Evolutionary conservation across 2,797 vertebrate species (phyloP).

Genomic region (Molossus alvarezi): DNA sequence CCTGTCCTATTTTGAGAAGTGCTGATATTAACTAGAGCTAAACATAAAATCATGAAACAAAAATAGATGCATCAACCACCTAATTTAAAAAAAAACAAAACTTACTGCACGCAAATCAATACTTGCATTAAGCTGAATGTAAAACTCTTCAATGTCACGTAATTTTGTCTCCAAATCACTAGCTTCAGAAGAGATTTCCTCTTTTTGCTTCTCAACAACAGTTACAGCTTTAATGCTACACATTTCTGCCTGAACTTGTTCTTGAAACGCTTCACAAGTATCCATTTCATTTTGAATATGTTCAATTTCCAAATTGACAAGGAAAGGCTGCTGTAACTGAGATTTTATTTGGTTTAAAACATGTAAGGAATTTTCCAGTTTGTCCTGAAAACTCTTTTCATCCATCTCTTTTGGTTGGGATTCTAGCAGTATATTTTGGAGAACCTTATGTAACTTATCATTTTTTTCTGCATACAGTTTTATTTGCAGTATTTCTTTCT

Average conservation of each 20-base stretch:
- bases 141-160: conserved; percentile 87
- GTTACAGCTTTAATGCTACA: conserved; percentile 88
- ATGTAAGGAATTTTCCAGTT: conserved; percentile 82
- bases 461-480: conserved; percentile 81
- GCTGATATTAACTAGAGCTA: background rate
- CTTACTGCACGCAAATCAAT: conserved; percentile 93
- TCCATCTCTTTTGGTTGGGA: conserved; percentile 75
- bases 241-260: conserved; percentile 90
- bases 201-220: conserved; percentile 79
- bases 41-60: conserved; percentile 22
- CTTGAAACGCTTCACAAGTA: conserved; percentile 90
- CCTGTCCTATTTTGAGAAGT: background rate
- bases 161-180: conserved; percentile 78
- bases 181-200: conserved; percentile 60
- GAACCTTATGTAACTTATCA: conserved; percentile 79
- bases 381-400: conserved; percentile 78
- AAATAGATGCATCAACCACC: background rate
- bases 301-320: conserved; percentile 88
- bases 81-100: conserved; percentile 58
- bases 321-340: conserved; percentile 88
- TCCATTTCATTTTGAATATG: conserved; percentile 89
- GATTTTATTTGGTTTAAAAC: conserved; percentile 86
- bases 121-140: conserved; percentile 87
- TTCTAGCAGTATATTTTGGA: conserved; percentile 81
- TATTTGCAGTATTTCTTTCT: conserved; percentile 86